Percentiles rank a stretch among this genome's conserved stretches.
phyloP scores from a whole-genome alignment of 2,888 invertebrate species.

The Neoitamus cyanurus region DNA sequence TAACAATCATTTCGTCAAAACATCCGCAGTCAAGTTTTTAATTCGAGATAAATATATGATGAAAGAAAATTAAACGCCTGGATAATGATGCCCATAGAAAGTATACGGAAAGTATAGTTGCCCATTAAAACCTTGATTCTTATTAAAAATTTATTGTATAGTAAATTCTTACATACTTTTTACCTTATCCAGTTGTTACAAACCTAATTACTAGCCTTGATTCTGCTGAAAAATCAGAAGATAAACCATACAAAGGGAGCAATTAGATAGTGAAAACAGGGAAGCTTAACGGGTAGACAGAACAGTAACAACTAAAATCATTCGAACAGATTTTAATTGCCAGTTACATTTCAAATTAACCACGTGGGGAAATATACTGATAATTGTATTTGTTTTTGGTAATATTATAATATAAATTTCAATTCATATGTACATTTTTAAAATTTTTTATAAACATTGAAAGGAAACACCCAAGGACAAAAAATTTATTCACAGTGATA shows the following conservation, averaged over 20 bases:
- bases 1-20: too few species aligned
- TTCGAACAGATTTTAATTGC: background rate
- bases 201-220: constrained; percentile 44
- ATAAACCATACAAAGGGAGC: background rate
- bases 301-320: background rate
- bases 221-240: constrained; percentile 30
- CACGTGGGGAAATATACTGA: background rate
- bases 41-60: too few species aligned
- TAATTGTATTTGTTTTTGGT: background rate
- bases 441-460: background rate
- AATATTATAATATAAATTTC: background rate
- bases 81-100: too few species aligned
- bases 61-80: too few species aligned
- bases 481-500: background rate
- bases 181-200: constrained; percentile 19
- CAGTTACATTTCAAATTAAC: background rate
- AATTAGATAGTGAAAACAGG: background rate
- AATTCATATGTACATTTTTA: background rate
- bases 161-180: constrained; percentile 35
- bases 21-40: too few species aligned
- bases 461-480: background rate
- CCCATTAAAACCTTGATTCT: too few species aligned
- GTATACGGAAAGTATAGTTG: too few species aligned
- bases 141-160: constrained; percentile 42
- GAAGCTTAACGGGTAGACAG: background rate